Evolutionary conservation across 1,140 invertebrate species (phyloP), one percentile per base, ranked within the genome.

Genomic region (Brachystomella parvula): DNA sequence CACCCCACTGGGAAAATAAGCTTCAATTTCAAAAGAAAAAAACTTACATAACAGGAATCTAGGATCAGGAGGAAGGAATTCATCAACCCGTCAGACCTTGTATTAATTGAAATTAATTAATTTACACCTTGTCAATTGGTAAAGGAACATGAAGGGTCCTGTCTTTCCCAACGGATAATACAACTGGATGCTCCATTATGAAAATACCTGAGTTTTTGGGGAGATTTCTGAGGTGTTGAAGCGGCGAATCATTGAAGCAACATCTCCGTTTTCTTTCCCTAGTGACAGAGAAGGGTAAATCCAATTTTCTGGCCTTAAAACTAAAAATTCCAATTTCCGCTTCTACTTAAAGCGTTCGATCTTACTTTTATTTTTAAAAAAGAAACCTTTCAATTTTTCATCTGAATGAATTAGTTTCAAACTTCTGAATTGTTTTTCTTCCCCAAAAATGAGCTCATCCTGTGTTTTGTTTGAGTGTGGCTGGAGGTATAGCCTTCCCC

Each of bases 261-360:
- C 35, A 39, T 9, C 6, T 39, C 35, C 35, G 19, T 19, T 39
- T 39, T 39, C 35, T 39, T 39, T 39, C 35, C 6, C 19, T 6
- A 6, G 6, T 39, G 19, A 39, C 35, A 39, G 19, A 9, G 35
- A 39, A 39, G 35, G 19, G 6, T 9, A 39, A 44, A 44, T 44
- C n/a, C 39, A n/a, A 44, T 44, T 12, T 9, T 44, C n/a, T 44
- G 9, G 9, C n/a, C n/a, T 44, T 9, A 44, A 44, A 44, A 9
- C 39, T 44, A 44, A 24, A 53, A 60, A 68, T 68, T 68, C 66
- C 66, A 68, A 68, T 68, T 68, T 68, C 66, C 66, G 66, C 60
- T 64, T 53, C 24, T 56, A 47, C 64, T 68, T 64, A 64, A 64
- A 64, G 62, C 56, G 49, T 67, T 60, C 58, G 60, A n/a, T n/a